phyloP scores from a whole-genome alignment of 2,113 vertebrate genomes.

The Callospermophilus lateralis region DNA sequence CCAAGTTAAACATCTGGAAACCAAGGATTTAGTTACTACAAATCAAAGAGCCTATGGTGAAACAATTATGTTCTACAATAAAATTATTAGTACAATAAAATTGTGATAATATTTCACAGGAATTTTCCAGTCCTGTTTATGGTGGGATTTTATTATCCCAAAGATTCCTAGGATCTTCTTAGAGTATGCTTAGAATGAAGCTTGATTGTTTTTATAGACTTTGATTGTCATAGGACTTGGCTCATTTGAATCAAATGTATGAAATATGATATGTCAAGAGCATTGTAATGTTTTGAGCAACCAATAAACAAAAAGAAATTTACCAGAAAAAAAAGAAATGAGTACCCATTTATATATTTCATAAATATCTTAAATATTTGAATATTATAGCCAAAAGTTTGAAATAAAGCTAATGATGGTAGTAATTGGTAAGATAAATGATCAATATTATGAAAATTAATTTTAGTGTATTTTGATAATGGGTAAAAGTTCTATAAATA shows the following conservation, averaged over 20 bases:
- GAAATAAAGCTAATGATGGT: background rate
- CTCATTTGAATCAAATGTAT: no score
- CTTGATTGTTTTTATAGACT: background rate
- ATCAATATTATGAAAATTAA: background rate
- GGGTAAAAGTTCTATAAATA: background rate
- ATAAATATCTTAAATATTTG: background rate
- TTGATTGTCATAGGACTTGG: background rate
- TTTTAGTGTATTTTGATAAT: background rate
- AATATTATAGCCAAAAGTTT: background rate
- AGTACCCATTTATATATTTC: background rate
- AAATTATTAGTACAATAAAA: conserved; percentile 3
- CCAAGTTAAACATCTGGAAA: background rate
- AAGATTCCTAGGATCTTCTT: background rate
- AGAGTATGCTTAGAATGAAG: background rate
- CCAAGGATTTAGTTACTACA: background rate
- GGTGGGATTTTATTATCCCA: background rate
- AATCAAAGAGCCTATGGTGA: background rate
- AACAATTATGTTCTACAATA: background rate
- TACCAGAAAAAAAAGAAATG: no score
- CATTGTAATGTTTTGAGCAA: no score
- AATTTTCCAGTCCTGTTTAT: background rate
- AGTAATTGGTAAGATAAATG: background rate
- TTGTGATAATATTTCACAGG: background rate
- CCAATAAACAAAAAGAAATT: no score
- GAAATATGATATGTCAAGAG: no score